Conservation (phyloP, 2,888 invertebrate species). For the Erannis defoliaria region DNA sequence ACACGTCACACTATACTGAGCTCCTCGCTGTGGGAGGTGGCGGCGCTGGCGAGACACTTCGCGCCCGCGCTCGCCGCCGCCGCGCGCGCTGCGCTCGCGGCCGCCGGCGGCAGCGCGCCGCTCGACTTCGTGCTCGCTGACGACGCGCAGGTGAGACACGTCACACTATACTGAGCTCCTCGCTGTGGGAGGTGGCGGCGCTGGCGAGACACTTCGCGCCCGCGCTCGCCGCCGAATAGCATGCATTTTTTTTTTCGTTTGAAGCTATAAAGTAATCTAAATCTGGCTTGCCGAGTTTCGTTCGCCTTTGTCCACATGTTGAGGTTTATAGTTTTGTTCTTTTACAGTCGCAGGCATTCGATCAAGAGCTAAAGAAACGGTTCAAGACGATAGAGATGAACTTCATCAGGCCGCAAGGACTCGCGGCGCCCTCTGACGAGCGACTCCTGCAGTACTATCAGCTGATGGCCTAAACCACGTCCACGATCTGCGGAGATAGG, state of each 20-base stretch:
- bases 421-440: constrained; percentile 86
- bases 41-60: constrained; percentile 86
- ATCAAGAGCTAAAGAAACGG: constrained; percentile 91
- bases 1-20: constrained; percentile 56
- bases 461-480: constrained; percentile 66
- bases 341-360: constrained; percentile 87
- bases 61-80: constrained; percentile 86
- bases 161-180: constrained; percentile 95
- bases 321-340: too few relatives aligned
- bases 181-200: constrained; percentile 96
- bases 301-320: too few relatives aligned
- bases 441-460: constrained; percentile 90
- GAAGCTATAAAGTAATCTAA: too few relatives aligned
- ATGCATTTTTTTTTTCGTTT: neutral
- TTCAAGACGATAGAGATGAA: constrained; percentile 91
- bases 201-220: constrained; percentile 86
- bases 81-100: constrained; percentile 34
- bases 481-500: neutral
- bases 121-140: neutral
- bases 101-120: neutral
- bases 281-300: too few relatives aligned
- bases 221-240: constrained; percentile 83
- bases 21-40: constrained; percentile 97
- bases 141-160: neutral
- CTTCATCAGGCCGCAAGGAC: constrained; percentile 90